These are phyloP conservation scores for Rhadinocentrus ornatus DNA, from an alignment of 2,797 vertebrate genomes.

Conservation along the genomic window DNA sequence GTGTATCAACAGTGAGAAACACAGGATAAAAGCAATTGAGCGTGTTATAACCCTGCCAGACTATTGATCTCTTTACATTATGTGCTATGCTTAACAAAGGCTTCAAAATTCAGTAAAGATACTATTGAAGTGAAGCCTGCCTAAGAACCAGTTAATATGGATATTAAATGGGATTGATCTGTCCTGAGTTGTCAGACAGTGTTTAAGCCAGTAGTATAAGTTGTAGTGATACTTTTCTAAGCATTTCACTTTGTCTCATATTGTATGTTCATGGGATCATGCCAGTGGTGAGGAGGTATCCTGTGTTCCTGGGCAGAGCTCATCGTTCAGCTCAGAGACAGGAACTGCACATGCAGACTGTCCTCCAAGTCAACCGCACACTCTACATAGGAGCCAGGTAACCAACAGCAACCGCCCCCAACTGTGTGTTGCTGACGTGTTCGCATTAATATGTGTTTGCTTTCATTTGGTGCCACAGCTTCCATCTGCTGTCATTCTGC, in stretches of 20 bases:
- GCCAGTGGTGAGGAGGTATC: conserved; percentile 90
- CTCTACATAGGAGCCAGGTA: conserved; percentile 97
- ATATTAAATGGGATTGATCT: conserved; percentile 17
- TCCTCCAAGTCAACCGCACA: conserved; percentile 93
- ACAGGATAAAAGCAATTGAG: conserved; percentile 31
- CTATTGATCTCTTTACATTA: conserved; percentile 38
- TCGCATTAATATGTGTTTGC: conserved; percentile 66
- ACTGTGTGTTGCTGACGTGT: conserved; percentile 60
- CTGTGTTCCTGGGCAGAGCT: conserved; percentile 92
- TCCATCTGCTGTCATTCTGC: conserved; percentile 69
- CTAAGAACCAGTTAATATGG: conserved; percentile 26
- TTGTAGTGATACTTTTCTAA: conserved; percentile 2
- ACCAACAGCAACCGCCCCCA: conserved; percentile 74
- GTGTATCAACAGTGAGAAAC: conserved; percentile 30
- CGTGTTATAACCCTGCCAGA: conserved; percentile 6
- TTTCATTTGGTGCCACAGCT: conserved; percentile 64
- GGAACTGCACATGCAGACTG: conserved; percentile 91
- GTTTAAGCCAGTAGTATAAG: conserved; percentile 30
- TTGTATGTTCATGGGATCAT: conserved; percentile 27
- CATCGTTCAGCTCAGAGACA: conserved; percentile 80
- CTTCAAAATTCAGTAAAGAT: conserved; percentile 43
- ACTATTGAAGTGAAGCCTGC: conserved; percentile 47
- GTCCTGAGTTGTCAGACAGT: conserved; percentile 38
- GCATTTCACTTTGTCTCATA: not conserved
- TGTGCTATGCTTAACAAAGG: conserved; percentile 44